Percentiles rank a stretch among this genome's conserved stretches.
Evolutionary conservation across 2,797 vertebrate species (phyloP).

Genomic region (Vespertilio murinus): DNA sequence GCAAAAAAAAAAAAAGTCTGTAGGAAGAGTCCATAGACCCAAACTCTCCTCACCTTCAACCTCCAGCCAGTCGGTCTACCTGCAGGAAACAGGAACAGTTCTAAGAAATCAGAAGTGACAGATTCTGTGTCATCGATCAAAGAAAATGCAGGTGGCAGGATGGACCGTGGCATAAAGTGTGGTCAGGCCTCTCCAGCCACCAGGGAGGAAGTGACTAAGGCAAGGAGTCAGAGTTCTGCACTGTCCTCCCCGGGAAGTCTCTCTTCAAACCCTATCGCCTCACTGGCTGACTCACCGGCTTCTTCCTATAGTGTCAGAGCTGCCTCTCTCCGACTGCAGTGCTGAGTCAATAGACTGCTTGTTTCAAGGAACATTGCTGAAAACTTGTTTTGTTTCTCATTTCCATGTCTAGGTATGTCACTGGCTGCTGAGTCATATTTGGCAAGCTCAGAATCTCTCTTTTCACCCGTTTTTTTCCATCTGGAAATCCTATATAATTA

Average conservation of each 20-base stretch:
- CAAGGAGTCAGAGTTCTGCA: not conserved
- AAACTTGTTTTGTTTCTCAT: slow-evolving; percentile 34
- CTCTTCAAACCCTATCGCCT: not conserved
- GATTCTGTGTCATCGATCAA: not conserved
- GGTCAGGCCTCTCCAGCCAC: not conserved
- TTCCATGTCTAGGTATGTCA: slow-evolving; percentile 58
- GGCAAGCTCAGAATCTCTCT: slow-evolving; percentile 56
- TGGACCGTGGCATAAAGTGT: not conserved
- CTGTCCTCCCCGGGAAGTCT: not conserved
- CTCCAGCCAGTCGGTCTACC: not conserved
- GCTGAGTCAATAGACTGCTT: not conserved
- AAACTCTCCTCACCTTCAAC: not conserved
- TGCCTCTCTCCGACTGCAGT: not conserved
- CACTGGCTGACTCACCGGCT: slow-evolving; percentile 7
- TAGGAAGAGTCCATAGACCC: not conserved
- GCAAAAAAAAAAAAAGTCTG: not conserved
- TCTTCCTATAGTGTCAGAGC: not conserved
- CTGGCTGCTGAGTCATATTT: slow-evolving; percentile 68
- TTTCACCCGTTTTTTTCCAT: not conserved
- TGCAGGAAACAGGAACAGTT: slow-evolving; percentile 1
- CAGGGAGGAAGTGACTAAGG: slow-evolving; percentile 53
- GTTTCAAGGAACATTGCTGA: slow-evolving; percentile 33
- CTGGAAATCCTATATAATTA: not conserved
- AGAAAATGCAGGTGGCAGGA: not conserved
- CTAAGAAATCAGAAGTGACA: slow-evolving; percentile 16